Base-by-base conservation (phyloP, 1,140 invertebrate genomes). In the Leptopilina clavipes region DNA sequence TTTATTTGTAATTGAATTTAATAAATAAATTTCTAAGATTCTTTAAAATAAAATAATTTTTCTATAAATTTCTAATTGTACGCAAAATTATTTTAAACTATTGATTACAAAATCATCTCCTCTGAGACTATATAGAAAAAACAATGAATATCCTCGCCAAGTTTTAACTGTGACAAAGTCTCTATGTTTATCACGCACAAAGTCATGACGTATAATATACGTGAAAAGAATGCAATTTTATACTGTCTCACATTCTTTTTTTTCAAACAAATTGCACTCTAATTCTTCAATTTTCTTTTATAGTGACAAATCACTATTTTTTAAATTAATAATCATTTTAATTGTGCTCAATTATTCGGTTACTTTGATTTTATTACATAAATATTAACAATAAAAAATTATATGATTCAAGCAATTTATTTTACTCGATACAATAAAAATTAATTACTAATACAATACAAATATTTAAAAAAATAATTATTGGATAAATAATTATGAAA, bases 101-200 rank as follows among this genome's bases (percentile, higher is more conserved):
- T 31, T n/a, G 59, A 65, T 65, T 65, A 31, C 59, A 65, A 65
- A 65, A 65, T 31, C 22, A 22, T 31, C 25, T 65, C 5, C 59
- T 31, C 14, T 65, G 7, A n/a, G 14, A 31, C 37, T 3, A 40
- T 31, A 31, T 1, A 65, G 0, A 65, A 22, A 65, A 65, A 65
- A 8, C 25, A 14, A 65, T 65, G 12, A 25, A 19, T 18, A 17
- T 22, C 25, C 59, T 65, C 59, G 25, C 25, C 12, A 65, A 65
- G 59, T 31, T 65, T 31, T 31, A 65, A 31, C 59, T 25, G 59
- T 52, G 72, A 25, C 37, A 73, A 52, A 56, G 48, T 74, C 31
- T 8, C 52, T 17, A 74, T 74, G 45, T 74, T 9, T 54, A 74
- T 54, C 72, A 74, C 72, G 72, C 52, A 56, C 72, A 37, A n/a